These are phyloP conservation scores for Villa cingulata DNA, from an alignment of 2,888 invertebrate genomes.

Conservation along the genomic window DNA sequence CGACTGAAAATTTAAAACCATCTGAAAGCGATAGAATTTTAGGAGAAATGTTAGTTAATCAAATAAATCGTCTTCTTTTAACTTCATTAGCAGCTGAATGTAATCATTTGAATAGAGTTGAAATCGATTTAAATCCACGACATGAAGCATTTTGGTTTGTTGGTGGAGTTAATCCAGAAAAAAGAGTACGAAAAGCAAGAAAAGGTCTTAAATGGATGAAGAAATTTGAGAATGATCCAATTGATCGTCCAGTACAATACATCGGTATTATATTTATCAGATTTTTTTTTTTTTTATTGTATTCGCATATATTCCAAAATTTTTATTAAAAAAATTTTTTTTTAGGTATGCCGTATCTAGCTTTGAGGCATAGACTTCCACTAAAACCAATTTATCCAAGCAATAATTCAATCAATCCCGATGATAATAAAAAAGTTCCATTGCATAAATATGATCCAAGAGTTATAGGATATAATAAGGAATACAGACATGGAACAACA, in stretches of 20 bases:
- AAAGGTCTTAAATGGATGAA: conserved; percentile 34
- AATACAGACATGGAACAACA: conserved; percentile 52
- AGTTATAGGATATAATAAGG: conserved; percentile 42
- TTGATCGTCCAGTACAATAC: conserved; percentile 58
- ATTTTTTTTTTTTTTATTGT: background rate
- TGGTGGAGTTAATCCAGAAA: conserved; percentile 54
- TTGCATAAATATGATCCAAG: conserved; percentile 47
- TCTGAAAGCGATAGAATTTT: conserved; percentile 21
- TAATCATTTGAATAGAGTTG: conserved; percentile 43
- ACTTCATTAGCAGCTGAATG: conserved; percentile 44
- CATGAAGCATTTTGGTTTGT: conserved; percentile 78
- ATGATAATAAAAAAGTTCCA: conserved; percentile 37
- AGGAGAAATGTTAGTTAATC: conserved; percentile 41
- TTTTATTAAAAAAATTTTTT: no score
- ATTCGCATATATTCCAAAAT: no score
- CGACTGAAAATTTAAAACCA: conserved; percentile 10
- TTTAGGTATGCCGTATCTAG: conserved; percentile 46
- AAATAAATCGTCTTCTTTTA: conserved; percentile 54
- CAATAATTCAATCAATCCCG: conserved; percentile 42
- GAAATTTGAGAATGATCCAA: conserved; percentile 39
- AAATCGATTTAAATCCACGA: conserved; percentile 64
- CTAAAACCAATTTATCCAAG: conserved; percentile 48
- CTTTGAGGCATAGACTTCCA: conserved; percentile 55
- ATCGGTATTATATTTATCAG: conserved; percentile 39
- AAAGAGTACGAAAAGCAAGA: conserved; percentile 34